Evolutionary conservation across 2,113 vertebrate species (phyloP), one percentile per base, ranked within the genome.

Genomic region (Tragelaphus imberbis): DNA sequence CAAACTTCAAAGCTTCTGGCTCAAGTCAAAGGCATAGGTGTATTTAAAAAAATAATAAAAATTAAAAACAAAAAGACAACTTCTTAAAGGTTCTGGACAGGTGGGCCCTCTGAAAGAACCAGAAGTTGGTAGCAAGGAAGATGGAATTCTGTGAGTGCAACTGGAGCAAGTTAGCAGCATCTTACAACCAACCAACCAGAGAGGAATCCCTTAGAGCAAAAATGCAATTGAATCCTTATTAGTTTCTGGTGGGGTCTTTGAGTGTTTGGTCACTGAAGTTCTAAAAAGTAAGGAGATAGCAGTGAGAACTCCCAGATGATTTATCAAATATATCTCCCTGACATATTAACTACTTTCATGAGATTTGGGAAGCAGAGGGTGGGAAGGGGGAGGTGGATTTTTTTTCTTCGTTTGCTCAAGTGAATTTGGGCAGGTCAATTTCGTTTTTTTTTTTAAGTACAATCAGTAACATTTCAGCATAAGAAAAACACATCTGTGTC

Each of bases 1-100:
- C 65, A 51, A 84, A 94, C 94, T 97, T 98, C 92, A 98, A 97
- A 97, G 96, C 82, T 85, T 95, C 65, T 96, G 90, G 63, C 94
- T 97, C 6, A 93, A 77, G 25, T 96, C 85, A 98, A 97, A 97
- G 88, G 79, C 21, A 11, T 93, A 89, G 96, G 56, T 93, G 68
- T 94, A 53, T 90, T 95, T 5, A 33, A 95, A 97, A 93, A 90
- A 95, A 97, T n/a, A 93, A 90, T n/a, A n/a, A 68, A 68, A 65
- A 17, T 65, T 65, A 89, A 93, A 19, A 95, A 95, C 36, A n/a
- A 19, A 68, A 27, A 36, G 21, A 12, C 5, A 23, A 40, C 40
- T 95, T 71, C 81, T 96, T 82, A 92, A 94, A 58, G 51, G 79
- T 28, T 97, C 75, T 87, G 89, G 94, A 95, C 79, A 89, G 21